phyloP scores from a whole-genome alignment of 2,113 vertebrate species.

The Gymnarchus niloticus region DNA sequence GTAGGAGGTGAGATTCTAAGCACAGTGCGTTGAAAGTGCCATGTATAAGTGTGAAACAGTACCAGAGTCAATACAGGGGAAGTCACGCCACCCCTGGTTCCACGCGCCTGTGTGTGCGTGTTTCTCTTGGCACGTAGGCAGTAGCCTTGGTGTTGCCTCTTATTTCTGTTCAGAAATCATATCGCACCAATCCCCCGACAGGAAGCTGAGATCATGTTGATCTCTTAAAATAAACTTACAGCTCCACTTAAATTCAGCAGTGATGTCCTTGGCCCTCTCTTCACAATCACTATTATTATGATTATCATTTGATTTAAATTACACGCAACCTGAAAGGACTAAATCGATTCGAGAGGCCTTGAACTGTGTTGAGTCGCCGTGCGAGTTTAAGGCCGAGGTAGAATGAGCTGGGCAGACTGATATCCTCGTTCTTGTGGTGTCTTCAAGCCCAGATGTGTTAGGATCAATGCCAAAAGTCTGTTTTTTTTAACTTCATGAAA shows the following conservation, averaged over 20 bases:
- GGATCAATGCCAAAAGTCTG: slow-evolving; percentile 10
- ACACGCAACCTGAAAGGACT: neutral
- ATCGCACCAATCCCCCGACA: neutral
- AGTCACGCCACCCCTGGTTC: neutral
- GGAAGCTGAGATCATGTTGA: neutral
- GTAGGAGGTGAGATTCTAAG: too few relatives aligned
- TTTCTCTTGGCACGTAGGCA: neutral
- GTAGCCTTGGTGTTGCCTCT: neutral
- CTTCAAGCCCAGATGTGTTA: neutral
- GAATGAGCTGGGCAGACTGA: neutral
- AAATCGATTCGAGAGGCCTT: too few relatives aligned
- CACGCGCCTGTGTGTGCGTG: neutral
- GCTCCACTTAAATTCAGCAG: neutral
- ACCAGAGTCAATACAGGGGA: neutral
- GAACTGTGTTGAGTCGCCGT: neutral
- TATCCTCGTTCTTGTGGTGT: too few relatives aligned
- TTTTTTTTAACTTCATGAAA: neutral
- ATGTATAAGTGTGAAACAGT: too few relatives aligned
- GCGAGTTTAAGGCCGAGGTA: neutral
- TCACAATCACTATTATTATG: neutral
- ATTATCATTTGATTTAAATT: neutral
- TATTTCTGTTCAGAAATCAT: neutral
- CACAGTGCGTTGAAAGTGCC: too few relatives aligned
- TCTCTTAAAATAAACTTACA: neutral
- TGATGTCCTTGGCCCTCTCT: neutral